phyloP scores from a whole-genome alignment of 2,113 vertebrate genomes.

The Burhinus bistriatus region DNA sequence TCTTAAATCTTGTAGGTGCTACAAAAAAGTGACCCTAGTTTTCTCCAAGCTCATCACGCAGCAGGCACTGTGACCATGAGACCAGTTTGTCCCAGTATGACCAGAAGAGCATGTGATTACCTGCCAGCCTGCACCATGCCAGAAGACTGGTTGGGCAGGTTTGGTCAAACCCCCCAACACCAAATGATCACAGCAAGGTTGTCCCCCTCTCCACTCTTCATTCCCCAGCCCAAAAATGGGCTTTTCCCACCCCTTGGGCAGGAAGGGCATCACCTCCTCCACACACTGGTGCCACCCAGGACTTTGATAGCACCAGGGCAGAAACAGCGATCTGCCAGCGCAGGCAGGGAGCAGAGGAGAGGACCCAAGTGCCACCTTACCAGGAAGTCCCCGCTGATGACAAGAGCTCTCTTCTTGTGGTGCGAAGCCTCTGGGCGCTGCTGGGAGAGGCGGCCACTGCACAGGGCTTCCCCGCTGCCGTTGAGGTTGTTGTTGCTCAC shows the following conservation, averaged over 20 bases:
- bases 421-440: background rate
- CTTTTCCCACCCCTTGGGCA: background rate
- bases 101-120: background rate
- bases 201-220: background rate
- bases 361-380: slow-evolving; percentile 67
- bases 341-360: background rate
- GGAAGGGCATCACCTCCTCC: accelerated
- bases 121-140: background rate
- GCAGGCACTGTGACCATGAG: background rate
- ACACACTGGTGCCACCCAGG: accelerated
- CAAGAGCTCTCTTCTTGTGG: slow-evolving; percentile 72
- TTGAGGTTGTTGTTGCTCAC: slow-evolving; percentile 58
- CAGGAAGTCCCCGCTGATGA: slow-evolving; percentile 87
- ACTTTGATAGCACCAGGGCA: background rate
- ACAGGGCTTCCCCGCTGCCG: background rate
- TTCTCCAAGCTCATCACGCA: background rate
- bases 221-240: background rate
- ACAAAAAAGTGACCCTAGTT: background rate
- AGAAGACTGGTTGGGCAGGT: background rate
- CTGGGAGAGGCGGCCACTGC: slow-evolving; percentile 43
- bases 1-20: background rate
- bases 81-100: background rate
- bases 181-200: background rate
- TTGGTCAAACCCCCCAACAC: background rate
- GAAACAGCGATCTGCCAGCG: background rate